Conservation (phyloP, 2,113 vertebrate genomes). For the Ceuthmochares aereus region DNA sequence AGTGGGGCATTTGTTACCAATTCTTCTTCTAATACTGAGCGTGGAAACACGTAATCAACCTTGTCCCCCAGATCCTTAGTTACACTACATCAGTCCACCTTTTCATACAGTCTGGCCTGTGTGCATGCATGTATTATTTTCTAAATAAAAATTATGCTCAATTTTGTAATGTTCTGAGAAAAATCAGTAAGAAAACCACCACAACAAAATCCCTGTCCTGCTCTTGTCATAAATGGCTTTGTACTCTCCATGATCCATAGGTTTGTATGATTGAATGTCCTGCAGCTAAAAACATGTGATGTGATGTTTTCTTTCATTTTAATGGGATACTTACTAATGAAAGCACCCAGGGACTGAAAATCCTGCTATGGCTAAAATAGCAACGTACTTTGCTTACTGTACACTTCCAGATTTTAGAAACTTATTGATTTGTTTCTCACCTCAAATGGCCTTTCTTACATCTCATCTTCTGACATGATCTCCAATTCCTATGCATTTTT, state of each 20-base stretch:
- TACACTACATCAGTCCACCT: background rate
- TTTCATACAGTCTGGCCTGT: background rate
- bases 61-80: background rate
- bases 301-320: background rate
- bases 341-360: background rate
- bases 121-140: background rate
- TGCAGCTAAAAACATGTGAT: background rate
- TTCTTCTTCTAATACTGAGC: background rate
- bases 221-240: background rate
- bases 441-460: conserved; percentile 22
- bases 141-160: background rate
- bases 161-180: background rate
- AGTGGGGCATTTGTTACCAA: background rate
- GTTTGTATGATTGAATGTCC: background rate
- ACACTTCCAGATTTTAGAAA: background rate
- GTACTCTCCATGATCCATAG: background rate
- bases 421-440: conserved; percentile 27
- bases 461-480: background rate
- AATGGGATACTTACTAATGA: background rate
- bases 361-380: background rate
- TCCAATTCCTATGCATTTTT: conserved; percentile 27
- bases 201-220: background rate
- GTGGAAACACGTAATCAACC: background rate
- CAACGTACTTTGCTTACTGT: background rate
- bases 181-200: background rate